These are phyloP conservation scores for Emydura subglobosa DNA, from an alignment of 2,113 vertebrate species.

Conservation along the genomic window DNA sequence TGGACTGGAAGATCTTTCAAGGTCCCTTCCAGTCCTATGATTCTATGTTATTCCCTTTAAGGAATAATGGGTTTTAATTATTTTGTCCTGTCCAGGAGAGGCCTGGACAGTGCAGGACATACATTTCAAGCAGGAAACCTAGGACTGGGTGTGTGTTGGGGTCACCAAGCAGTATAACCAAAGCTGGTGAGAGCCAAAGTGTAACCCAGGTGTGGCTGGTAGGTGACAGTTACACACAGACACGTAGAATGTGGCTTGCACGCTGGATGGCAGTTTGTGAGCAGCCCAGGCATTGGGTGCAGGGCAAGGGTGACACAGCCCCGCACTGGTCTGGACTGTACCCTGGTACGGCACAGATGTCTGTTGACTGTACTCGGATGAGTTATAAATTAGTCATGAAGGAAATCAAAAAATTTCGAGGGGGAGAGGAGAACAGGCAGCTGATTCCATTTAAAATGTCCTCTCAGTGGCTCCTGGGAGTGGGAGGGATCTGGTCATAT, in stretches of 20 bases:
- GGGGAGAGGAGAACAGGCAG: too few relatives aligned
- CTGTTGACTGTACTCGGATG: not conserved
- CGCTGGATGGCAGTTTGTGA: not conserved
- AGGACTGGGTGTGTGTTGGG: not conserved
- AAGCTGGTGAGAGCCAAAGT: not conserved
- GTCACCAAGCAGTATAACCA: not conserved
- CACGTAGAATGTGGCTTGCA: not conserved
- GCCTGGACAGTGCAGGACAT: not conserved
- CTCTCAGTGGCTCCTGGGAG: not conserved
- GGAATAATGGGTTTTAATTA: not conserved
- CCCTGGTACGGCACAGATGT: not conserved
- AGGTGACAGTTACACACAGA: too few relatives aligned
- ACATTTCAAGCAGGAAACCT: too few relatives aligned
- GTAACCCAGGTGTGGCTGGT: not conserved
- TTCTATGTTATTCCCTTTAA: too few relatives aligned
- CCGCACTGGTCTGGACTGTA: not conserved
- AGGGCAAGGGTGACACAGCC: not conserved
- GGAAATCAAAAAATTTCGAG: not conserved
- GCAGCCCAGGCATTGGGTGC: not conserved
- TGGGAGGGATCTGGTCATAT: not conserved
- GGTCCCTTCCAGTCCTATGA: too few relatives aligned
- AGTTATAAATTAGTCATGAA: accelerated
- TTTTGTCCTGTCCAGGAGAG: too few relatives aligned
- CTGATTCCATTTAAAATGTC: not conserved
- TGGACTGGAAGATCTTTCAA: too few relatives aligned